Evolutionary conservation across 1,140 invertebrate species (phyloP), one percentile per base, ranked within the genome.

Genomic region (Eulimnadia texana): DNA sequence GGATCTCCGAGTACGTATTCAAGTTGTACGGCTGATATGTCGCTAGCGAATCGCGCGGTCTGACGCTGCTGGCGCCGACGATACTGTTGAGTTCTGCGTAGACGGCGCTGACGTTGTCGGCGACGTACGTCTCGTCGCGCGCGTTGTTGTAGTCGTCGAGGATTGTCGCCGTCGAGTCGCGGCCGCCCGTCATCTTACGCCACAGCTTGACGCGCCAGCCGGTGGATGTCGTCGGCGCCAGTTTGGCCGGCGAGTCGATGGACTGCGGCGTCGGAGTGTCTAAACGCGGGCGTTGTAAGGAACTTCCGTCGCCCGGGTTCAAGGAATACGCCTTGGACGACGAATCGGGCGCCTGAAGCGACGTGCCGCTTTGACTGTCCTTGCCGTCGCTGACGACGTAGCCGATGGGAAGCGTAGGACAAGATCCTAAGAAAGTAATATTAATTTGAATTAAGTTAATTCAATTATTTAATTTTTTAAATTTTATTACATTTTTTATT

Each of bases 1-100:
- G 63, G n/a, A 70, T 69, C 52, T 70, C 68, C 3, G 68, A 69
- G 61, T 70, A 70, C n/a, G 67, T 70, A 56, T 69, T 70, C 28
- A 67, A 61, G 33, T 63, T 61, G 50, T 67, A 68, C 27, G 59
- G 42, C 27, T 33, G 25, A 42, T 62, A 55, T 3, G 33, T 24
- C n/a, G 28, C 56, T 9, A 33, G 24, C 33, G 52, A 61, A 42
- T 58, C 50, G 50, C 58, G 59, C 16, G 55, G 42, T 19, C 57
- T 23, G 53, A 24, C 59, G 2, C 54, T 52, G 2, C 33, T 33
- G 11, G 66, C 63, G 1, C 63, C 59, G 50, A 54, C 42, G 29
- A 66, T 59, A 33, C 65, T 67, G 59, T 67, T 67, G 20, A 69
- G 62, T 50, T 70, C 68, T 22, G 68, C 68, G 60, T 69, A 69